Evolutionary conservation across 2,113 vertebrate genomes (phyloP).

Genomic region (Herpetotheres cachinnans): DNA sequence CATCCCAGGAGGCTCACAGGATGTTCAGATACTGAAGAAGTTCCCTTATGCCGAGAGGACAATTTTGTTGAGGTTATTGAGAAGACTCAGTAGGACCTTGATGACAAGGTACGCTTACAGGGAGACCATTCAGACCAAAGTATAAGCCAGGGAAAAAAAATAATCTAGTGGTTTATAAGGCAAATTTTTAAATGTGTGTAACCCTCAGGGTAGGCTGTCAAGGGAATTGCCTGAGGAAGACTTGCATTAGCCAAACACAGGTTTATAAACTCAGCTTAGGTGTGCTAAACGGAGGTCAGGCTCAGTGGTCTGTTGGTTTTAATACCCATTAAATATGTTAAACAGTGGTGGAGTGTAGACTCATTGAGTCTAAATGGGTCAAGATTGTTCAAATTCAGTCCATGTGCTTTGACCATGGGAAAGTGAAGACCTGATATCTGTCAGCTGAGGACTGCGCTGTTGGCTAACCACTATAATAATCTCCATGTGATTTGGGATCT

Average conservation of each 20-base stretch:
- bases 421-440: accelerated
- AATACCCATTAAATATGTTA: background rate
- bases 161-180: background rate
- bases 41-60: background rate
- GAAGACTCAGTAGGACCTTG: background rate
- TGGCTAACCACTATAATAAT: background rate
- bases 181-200: background rate
- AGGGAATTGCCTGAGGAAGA: background rate
- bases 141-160: background rate
- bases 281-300: background rate
- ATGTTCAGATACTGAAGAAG: background rate
- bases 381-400: accelerated
- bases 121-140: background rate
- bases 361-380: accelerated
- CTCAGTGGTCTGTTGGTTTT: background rate
- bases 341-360: accelerated
- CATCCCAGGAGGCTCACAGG: background rate
- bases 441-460: background rate
- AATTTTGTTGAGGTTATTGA: background rate
- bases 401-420: accelerated
- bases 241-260: background rate
- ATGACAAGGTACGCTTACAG: too few species aligned
- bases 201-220: too few species aligned
- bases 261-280: background rate
- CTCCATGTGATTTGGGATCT: accelerated